Conservation (phyloP, 2,888 invertebrate species). For the Amblyjoppa fuscipennis region DNA sequence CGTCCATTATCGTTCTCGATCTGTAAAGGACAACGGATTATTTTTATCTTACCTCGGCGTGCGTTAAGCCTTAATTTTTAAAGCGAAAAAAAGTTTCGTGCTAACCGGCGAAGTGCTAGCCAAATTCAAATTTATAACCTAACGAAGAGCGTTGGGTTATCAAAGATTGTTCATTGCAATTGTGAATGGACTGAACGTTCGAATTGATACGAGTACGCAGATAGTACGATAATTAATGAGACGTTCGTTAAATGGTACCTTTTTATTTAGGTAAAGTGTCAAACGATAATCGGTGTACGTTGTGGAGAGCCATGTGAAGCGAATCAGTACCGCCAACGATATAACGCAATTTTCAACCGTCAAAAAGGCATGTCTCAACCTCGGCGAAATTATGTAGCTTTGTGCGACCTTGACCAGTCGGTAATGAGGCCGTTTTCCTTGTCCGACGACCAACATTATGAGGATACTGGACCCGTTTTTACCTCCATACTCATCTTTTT, state of each 20-base stretch:
- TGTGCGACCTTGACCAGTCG: too few relatives aligned
- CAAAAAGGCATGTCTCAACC: background rate
- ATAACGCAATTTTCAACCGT: background rate
- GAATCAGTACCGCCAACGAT: background rate
- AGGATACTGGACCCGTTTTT: too few relatives aligned
- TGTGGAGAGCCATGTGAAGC: too few relatives aligned
- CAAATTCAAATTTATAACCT: conserved; percentile 65
- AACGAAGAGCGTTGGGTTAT: background rate
- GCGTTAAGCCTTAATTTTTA: background rate
- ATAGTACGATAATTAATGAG: background rate
- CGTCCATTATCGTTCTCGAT: conserved; percentile 39
- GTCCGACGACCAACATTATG: too few relatives aligned
- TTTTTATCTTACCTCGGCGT: background rate
- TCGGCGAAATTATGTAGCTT: background rate
- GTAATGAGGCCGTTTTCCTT: too few relatives aligned
- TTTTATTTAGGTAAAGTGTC: background rate
- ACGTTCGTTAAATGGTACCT: background rate
- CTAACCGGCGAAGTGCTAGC: background rate
- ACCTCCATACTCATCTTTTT: too few relatives aligned
- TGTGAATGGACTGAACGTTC: background rate
- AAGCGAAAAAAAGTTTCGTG: background rate
- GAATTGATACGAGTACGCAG: background rate
- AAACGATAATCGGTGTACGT: background rate
- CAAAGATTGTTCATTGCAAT: background rate
- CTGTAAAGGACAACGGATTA: background rate